A percentile compares a stretch with the other conserved stretches of the same genome.
Evolutionary conservation across 2,888 invertebrate genomes (phyloP).

Genomic region (Drosophila formosana): DNA sequence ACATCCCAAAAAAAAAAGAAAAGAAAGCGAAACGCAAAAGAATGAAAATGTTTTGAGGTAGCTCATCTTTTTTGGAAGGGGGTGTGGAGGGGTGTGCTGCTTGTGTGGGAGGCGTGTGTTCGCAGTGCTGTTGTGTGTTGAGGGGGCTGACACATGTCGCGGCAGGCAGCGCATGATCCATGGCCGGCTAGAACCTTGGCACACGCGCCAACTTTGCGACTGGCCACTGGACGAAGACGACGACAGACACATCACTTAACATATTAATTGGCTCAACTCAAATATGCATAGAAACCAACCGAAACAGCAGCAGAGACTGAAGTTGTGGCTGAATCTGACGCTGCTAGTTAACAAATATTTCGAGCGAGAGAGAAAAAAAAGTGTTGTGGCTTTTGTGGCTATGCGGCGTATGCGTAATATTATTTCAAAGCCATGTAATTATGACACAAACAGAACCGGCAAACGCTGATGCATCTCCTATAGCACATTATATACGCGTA

Average conservation of each 20-base stretch:
- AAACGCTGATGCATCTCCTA: slow-evolving; percentile 42
- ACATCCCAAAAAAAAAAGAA: background rate
- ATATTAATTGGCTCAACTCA: slow-evolving; percentile 77
- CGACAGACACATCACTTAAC: slow-evolving; percentile 68
- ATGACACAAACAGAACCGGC: slow-evolving; percentile 57
- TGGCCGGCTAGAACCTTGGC: slow-evolving; percentile 63
- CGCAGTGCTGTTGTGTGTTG: slow-evolving; percentile 11
- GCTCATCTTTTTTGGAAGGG: slow-evolving; percentile 13
- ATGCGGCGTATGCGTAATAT: slow-evolving; percentile 68
- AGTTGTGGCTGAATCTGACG: background rate
- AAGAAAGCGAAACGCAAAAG: slow-evolving; percentile 3
- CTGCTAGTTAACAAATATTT: slow-evolving; percentile 2
- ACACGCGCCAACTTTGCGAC: slow-evolving; percentile 65
- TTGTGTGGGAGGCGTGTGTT: slow-evolving; percentile 1
- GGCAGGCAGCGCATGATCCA: slow-evolving; percentile 58
- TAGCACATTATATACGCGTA: slow-evolving; percentile 6
- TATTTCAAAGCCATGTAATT: slow-evolving; percentile 34
- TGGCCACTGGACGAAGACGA: slow-evolving; percentile 41
- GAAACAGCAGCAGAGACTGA: background rate
- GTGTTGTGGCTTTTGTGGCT: slow-evolving; percentile 47
- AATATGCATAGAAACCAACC: slow-evolving; percentile 25
- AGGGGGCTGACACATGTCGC: slow-evolving; percentile 60
- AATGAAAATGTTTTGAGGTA: slow-evolving; percentile 11
- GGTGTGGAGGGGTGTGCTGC: background rate
- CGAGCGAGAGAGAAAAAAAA: background rate